Base-by-base conservation (phyloP, 64 coral and sea anemone genomes). In the Stichodactyla helianthus region DNA sequence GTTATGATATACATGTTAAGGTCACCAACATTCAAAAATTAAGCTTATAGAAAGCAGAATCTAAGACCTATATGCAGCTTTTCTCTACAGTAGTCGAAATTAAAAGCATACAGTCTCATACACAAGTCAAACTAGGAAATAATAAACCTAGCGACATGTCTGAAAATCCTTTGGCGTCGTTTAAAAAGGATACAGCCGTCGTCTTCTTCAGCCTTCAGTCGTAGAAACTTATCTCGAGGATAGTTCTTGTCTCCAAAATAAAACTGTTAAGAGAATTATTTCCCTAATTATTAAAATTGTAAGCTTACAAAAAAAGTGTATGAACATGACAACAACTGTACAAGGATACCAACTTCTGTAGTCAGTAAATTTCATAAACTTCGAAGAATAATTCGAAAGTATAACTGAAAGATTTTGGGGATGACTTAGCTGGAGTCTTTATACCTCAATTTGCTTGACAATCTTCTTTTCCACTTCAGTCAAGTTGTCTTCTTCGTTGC, bases 221-320 rank as follows among this genome's bases (percentile, higher is more conserved):
- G 56, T 7, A 99, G 85, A 79, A 99, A 99, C 80, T 88, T 99
- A 77, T 99, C 97, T 65, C 71, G 94, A 53, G 97, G 93, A 65
- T 92, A 82, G 91, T 99, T 99, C 54, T 94, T 99, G 82, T 99
- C 93, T 56, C 97, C 97, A 99, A 99, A 99, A 82, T 99, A 99
- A 88, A 85, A 99, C 97, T 99, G 65, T 44, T 0, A 44, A 44
- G 35, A 44, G 35, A 44, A 44, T 44, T 44, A 3, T 44, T 44
- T 44, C 35, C 35, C 35, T 44, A 44, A 44, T 35, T 35, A 44
- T 44, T 44, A 44, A 44, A 44, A 44, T 44, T 44, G 35, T 44
- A 44, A 44, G 35, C 35, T 44, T 44, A 44, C 35, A 44, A 44
- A 44, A 44, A 44, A 44, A 3, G 35, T 44, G 4, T 44, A 44